These are phyloP conservation scores for Leptarthrus brevirostris DNA, from an alignment of 2,888 invertebrate genomes.

Conservation along the genomic window DNA sequence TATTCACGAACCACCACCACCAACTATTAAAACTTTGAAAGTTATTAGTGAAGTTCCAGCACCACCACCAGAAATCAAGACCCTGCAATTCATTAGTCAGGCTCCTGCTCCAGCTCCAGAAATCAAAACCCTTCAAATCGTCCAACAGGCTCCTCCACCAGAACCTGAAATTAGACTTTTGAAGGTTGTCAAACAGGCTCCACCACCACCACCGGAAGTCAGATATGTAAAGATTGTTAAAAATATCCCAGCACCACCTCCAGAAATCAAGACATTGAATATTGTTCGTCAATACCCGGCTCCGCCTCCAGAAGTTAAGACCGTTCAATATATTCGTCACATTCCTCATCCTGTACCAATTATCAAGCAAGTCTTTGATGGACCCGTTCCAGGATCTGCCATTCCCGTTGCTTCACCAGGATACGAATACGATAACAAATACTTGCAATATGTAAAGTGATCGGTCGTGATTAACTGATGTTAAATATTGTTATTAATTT, in stretches of 20 bases:
- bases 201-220: constrained; percentile 43
- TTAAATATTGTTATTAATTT: constrained; percentile 44
- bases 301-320: constrained; percentile 39
- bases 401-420: neutral
- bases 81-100: constrained; percentile 29
- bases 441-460: constrained; percentile 6
- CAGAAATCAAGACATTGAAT: constrained; percentile 26
- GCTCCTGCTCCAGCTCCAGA: constrained; percentile 36
- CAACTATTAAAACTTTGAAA: constrained; percentile 20
- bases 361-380: neutral
- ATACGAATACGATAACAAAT: neutral
- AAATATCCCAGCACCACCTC: constrained; percentile 34
- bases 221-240: constrained; percentile 28
- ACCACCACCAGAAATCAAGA: constrained; percentile 43
- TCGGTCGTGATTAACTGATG: too few relatives aligned
- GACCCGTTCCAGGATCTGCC: neutral
- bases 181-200: constrained; percentile 32
- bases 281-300: constrained; percentile 35
- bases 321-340: constrained; percentile 21
- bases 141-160: neutral
- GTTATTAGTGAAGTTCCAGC: constrained; percentile 25
- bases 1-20: constrained; percentile 43
- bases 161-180: constrained; percentile 7
- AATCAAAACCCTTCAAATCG: constrained; percentile 25
- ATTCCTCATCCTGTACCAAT: constrained; percentile 17